These are phyloP conservation scores for Psylliodes chrysocephalus DNA, from an alignment of 2,888 invertebrate genomes.

Conservation along the genomic window DNA sequence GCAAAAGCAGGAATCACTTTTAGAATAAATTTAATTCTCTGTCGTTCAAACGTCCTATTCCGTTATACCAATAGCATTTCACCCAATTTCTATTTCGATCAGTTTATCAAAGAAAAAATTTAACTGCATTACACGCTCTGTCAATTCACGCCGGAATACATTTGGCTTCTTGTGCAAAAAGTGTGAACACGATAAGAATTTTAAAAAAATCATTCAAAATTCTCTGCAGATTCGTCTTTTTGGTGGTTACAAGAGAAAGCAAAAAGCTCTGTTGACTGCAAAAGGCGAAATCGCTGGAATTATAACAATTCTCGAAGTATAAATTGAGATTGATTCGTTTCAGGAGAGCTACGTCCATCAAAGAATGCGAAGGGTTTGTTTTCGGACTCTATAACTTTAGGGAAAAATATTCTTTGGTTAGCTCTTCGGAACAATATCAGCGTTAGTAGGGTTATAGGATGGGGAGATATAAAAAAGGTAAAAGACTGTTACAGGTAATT, in stretches of 20 bases:
- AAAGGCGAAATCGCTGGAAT: background rate
- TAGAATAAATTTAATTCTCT: too few species aligned
- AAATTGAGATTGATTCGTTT: background rate
- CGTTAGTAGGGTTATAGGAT: background rate
- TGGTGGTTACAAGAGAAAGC: background rate
- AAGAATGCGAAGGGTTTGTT: background rate
- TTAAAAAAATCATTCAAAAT: background rate
- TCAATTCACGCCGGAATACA: background rate
- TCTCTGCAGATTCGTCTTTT: background rate
- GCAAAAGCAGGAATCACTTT: too few species aligned
- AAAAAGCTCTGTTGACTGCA: background rate
- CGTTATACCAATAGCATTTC: too few species aligned
- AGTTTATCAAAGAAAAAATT: background rate
- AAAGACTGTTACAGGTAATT: slow-evolving; percentile 1
- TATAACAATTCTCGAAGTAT: background rate
- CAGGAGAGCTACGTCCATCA: too few species aligned
- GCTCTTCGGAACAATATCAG: background rate
- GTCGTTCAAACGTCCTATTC: too few species aligned
- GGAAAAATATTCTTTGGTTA: background rate
- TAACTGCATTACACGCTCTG: background rate
- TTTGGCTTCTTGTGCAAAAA: background rate
- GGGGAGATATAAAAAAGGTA: background rate
- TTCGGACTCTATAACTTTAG: background rate
- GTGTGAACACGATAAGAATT: slow-evolving; percentile 5
- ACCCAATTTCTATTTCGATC: too few species aligned